phyloP scores from a whole-genome alignment of 53 echinoderm and acorn worm species.

The Paracentrotus lividus region DNA sequence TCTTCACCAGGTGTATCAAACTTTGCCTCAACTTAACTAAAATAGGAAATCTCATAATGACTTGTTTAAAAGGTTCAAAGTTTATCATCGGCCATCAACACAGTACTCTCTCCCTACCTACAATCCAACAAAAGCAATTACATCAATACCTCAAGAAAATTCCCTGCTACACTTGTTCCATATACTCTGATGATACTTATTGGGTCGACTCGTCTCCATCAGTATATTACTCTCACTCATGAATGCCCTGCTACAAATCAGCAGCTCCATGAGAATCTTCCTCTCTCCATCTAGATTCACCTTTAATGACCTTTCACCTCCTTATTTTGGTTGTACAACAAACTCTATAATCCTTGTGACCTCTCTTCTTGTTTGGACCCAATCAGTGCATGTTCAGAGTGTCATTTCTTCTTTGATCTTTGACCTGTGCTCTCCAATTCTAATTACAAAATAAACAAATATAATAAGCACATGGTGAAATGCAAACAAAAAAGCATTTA shows the following conservation, averaged over 20 bases:
- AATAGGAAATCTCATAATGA: no score
- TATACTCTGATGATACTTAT: constrained; percentile 68
- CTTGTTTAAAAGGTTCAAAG: no score
- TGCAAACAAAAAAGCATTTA: no score
- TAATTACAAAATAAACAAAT: no score
- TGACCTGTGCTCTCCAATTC: constrained; percentile 77
- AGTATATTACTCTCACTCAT: constrained; percentile 80
- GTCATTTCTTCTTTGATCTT: constrained; percentile 74
- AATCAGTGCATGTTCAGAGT: constrained; percentile 78
- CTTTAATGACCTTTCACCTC: constrained; percentile 65
- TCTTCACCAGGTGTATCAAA: no score
- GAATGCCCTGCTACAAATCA: constrained; percentile 75
- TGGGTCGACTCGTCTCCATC: constrained; percentile 72
- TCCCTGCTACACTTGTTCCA: constrained; percentile 61
- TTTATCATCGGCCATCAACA: no score
- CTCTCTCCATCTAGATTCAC: constrained; percentile 39
- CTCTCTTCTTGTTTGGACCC: constrained; percentile 83
- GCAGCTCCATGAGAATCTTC: neutral
- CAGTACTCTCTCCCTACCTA: no score
- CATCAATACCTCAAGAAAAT: no score
- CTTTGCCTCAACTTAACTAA: no score
- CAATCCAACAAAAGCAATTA: no score
- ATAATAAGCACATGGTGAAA: no score
- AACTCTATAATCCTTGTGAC: constrained; percentile 81
- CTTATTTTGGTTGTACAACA: constrained; percentile 59